Evolutionary conservation across 2,888 invertebrate genomes (phyloP).

Genomic region (Hydropsyche betteni): DNA sequence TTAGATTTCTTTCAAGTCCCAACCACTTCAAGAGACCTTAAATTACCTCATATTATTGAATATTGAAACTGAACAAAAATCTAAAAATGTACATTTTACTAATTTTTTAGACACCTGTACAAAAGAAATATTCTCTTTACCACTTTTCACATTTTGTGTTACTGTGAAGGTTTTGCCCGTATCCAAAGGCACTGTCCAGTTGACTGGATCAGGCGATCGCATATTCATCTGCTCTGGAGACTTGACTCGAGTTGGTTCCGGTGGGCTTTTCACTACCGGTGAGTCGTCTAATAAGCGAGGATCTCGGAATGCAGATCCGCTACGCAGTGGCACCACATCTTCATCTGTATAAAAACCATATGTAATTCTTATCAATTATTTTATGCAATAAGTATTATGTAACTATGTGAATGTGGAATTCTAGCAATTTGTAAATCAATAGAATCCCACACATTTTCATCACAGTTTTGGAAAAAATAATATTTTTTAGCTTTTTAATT

Average conservation of each 20-base stretch:
- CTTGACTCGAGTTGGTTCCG: constrained; percentile 92
- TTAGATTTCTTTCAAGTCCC: too few species aligned
- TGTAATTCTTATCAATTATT: too few species aligned
- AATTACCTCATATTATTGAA: too few species aligned
- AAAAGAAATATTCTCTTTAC: constrained; percentile 57
- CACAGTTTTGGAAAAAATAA: too few species aligned
- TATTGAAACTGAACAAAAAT: too few species aligned
- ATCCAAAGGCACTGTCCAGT: constrained; percentile 94
- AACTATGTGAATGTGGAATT: too few species aligned
- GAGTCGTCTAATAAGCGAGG: constrained; percentile 67
- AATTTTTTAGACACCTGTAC: constrained; percentile 35
- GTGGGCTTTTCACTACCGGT: constrained; percentile 87
- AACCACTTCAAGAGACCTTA: too few species aligned
- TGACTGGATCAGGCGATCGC: constrained; percentile 92
- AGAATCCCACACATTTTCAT: too few species aligned
- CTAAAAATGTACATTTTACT: neutral
- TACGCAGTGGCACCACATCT: constrained; percentile 63
- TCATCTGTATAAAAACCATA: constrained; percentile 55
- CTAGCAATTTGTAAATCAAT: too few species aligned
- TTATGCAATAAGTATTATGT: too few species aligned
- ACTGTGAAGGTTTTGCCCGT: constrained; percentile 94
- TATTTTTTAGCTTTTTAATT: too few species aligned
- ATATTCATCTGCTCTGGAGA: constrained; percentile 93
- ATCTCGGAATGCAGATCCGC: constrained; percentile 65
- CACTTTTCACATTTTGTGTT: constrained; percentile 88